A percentile compares a stretch with the other conserved stretches of the same genome.
phyloP scores from a whole-genome alignment of 2,113 vertebrate genomes.

The Chamaea fasciata region DNA sequence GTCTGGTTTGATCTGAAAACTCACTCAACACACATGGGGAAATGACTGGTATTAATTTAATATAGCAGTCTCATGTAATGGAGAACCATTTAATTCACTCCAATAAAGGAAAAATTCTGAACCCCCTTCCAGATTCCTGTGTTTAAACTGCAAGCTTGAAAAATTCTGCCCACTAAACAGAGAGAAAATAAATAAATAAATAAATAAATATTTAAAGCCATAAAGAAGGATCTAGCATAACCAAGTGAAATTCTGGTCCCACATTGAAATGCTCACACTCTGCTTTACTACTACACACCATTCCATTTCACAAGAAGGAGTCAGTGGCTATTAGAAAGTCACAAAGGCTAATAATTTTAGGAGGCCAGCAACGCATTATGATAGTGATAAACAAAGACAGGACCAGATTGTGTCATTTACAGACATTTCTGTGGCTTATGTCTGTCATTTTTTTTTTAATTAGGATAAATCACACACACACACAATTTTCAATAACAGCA shows the following conservation, averaged over 20 bases:
- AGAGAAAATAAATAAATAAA: neutral
- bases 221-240: neutral
- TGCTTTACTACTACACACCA: neutral
- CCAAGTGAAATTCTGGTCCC: neutral
- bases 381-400: conserved; percentile 40
- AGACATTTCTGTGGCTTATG: conserved; percentile 49
- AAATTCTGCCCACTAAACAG: neutral
- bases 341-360: conserved; percentile 46
- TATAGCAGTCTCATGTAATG: neutral
- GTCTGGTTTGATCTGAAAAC: conserved; percentile 41
- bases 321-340: neutral
- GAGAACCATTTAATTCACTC: conserved; percentile 48
- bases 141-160: neutral
- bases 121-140: neutral
- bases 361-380: conserved; percentile 36
- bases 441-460: conserved; percentile 67
- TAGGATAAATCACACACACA: conserved; percentile 52
- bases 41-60: neutral
- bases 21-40: neutral
- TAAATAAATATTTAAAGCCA: neutral
- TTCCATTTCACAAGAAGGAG: neutral
- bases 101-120: neutral
- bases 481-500: neutral
- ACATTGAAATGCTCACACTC: neutral
- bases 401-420: conserved; percentile 65